Percentiles rank a stretch among this genome's conserved stretches.
phyloP scores from a whole-genome alignment of 2,888 invertebrate genomes.

The Caenorhabditis virilis region DNA sequence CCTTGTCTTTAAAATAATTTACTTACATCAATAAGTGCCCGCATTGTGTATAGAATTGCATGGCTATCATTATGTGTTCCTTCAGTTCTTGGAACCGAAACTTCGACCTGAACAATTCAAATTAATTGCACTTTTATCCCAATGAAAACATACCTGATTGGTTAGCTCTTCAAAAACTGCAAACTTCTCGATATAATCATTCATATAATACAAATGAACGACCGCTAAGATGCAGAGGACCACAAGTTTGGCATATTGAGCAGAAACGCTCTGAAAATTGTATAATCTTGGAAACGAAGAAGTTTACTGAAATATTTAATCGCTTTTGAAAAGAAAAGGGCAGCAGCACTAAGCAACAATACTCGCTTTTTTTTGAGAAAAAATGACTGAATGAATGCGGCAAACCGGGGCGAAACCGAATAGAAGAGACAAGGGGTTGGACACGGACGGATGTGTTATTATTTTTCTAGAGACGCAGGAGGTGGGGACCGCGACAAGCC shows the following conservation, averaged over 20 bases:
- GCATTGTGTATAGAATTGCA: constrained; percentile 14
- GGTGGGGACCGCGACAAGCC: too few relatives aligned
- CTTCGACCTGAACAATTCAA: neutral
- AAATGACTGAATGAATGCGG: too few relatives aligned
- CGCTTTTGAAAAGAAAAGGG: too few relatives aligned
- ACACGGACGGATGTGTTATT: too few relatives aligned
- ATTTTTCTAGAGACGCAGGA: too few relatives aligned
- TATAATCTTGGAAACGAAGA: too few relatives aligned
- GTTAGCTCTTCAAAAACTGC: constrained; percentile 33
- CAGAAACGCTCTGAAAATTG: constrained; percentile 54
- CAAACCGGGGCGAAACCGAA: too few relatives aligned
- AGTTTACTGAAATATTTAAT: too few relatives aligned
- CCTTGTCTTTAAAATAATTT: neutral
- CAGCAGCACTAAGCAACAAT: too few relatives aligned
- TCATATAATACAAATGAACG: constrained; percentile 60
- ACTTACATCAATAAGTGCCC: constrained; percentile 27
- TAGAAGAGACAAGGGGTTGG: too few relatives aligned
- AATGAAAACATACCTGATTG: constrained; percentile 9
- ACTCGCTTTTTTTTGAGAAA: too few relatives aligned
- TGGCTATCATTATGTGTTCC: constrained; percentile 2
- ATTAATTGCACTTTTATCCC: neutral
- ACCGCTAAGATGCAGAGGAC: constrained; percentile 58
- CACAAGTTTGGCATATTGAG: constrained; percentile 60
- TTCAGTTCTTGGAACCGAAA: neutral
- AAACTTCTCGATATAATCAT: constrained; percentile 46